phyloP scores from a whole-genome alignment of 1,140 invertebrate species.

The Drosophila baimaii region DNA sequence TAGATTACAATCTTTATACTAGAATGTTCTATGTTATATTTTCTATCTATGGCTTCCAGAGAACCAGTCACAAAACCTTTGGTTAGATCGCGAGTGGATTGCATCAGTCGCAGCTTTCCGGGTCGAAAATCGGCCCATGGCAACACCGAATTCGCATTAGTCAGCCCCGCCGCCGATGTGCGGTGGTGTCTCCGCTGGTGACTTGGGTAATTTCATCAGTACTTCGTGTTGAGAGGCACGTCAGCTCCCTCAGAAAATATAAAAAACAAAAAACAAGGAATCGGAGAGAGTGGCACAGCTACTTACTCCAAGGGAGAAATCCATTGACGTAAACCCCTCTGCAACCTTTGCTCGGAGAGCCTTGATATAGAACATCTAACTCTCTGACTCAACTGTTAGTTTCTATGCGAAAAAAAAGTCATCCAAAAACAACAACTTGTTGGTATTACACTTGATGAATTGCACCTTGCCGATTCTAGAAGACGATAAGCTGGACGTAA shows the following conservation, averaged over 20 bases:
- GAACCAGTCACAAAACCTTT: neutral
- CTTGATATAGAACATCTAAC: constrained; percentile 26
- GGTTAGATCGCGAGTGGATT: constrained; percentile 24
- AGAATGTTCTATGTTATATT: neutral
- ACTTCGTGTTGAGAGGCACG: constrained; percentile 33
- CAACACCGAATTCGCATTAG: constrained; percentile 40
- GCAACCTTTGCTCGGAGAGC: constrained; percentile 11
- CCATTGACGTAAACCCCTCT: constrained; percentile 30
- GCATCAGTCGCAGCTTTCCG: constrained; percentile 27
- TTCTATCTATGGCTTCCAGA: neutral
- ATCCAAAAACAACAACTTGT: neutral
- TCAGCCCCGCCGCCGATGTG: constrained; percentile 10
- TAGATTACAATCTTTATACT: neutral
- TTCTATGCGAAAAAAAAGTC: constrained; percentile 22
- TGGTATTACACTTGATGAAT: neutral
- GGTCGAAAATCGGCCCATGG: constrained; percentile 25
- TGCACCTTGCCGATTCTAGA: neutral
- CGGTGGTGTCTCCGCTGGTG: constrained; percentile 1
- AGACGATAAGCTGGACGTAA: neutral
- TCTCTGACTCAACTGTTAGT: constrained; percentile 28
- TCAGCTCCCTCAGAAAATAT: constrained; percentile 17
- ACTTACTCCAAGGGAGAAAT: neutral
- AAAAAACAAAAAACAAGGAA: neutral
- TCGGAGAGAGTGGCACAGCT: constrained; percentile 16
- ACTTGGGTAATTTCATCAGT: constrained; percentile 34